phyloP scores from a whole-genome alignment of 2,113 vertebrate species.

The Nothocercus julius region DNA sequence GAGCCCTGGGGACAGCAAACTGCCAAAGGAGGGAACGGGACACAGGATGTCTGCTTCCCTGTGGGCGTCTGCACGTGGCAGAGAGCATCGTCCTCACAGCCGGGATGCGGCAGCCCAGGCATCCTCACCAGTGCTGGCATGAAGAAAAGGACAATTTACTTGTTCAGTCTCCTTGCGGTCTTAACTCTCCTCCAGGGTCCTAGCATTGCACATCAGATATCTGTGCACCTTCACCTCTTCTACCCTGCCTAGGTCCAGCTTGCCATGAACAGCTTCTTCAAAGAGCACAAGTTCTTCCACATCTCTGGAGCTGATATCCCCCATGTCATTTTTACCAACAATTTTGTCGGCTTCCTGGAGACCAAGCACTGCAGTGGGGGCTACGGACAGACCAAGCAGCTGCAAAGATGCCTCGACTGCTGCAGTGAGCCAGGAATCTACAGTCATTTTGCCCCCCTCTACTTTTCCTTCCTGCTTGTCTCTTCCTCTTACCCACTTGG shows the following conservation, averaged over 20 bases:
- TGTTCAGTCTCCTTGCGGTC: not conserved
- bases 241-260: not conserved
- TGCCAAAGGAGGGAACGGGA: not conserved
- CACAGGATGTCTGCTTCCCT: not conserved
- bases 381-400: constrained; percentile 1
- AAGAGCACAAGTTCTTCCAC: not conserved
- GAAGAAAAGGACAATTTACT: not conserved
- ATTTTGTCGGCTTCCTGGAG: not conserved
- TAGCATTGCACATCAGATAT: not conserved
- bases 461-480: not conserved
- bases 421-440: not conserved
- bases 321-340: not conserved
- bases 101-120: too few relatives aligned
- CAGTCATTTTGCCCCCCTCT: not conserved
- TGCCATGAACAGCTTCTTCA: not conserved
- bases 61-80: too few relatives aligned
- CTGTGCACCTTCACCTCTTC: not conserved
- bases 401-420: not conserved
- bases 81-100: not conserved
- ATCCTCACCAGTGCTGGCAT: not conserved
- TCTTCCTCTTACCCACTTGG: not conserved
- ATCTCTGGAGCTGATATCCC: not conserved
- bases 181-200: not conserved
- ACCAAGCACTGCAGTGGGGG: not conserved
- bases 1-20: not conserved